Conservation (phyloP, 1,140 invertebrate genomes). For the Euschistus heros region DNA sequence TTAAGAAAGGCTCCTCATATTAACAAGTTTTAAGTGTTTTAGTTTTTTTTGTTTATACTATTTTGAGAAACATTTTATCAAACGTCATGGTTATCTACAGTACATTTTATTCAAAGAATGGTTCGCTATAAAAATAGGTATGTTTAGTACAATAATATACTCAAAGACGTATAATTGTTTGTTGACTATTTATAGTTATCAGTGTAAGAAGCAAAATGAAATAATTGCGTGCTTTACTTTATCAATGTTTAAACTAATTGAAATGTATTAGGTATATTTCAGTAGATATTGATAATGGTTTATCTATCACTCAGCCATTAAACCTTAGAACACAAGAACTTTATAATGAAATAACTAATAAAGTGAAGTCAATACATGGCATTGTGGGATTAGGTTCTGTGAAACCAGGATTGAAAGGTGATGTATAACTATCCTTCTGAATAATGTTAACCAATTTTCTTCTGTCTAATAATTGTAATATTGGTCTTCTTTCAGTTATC, state of each 20-base stretch:
- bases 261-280: constrained; percentile 46
- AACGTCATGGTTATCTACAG: no score
- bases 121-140: constrained; percentile 20
- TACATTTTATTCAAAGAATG: not conserved
- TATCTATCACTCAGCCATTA: constrained; percentile 39
- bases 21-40: constrained; percentile 5
- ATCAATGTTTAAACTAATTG: not conserved
- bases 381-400: constrained; percentile 57
- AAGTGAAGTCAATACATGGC: constrained; percentile 57
- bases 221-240: not conserved
- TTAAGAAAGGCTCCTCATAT: not conserved
- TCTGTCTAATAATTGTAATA: not conserved
- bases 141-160: not conserved
- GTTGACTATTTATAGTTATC: constrained; percentile 17
- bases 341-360: constrained; percentile 45
- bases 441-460: no score
- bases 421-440: not conserved
- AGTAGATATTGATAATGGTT: constrained; percentile 42
- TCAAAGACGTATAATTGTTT: constrained; percentile 16
- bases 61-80: not conserved
- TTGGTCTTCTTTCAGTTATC: constrained; percentile 42
- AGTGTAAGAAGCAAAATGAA: not conserved
- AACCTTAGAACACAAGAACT: constrained; percentile 45
- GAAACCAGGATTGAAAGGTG: constrained; percentile 50
- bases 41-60: not conserved